Evolutionary conservation across 2,113 vertebrate genomes (phyloP).

Genomic region (rat (Rattus norvegicus)): GRCr8 NC_086039.1:100253501-100254000

Average conservation of each 20-base stretch:
- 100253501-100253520: not conserved
- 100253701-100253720: not conserved
- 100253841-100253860: not conserved
- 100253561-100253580: not conserved
- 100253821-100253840: not conserved
- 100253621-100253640: not conserved
- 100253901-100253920: constrained; percentile 53
- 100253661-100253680: not conserved
- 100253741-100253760: not conserved
- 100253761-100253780: not conserved
- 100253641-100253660: not conserved
- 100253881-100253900: not conserved
- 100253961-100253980: constrained; percentile 65
- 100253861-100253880: constrained; percentile 44
- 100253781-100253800: not conserved
- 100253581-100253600: not conserved
- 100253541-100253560: not conserved
- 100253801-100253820: not conserved
- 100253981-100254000: constrained; percentile 59
- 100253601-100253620: not conserved
- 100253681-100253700: not conserved
- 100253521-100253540: not conserved
- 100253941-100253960: constrained; percentile 11
- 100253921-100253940: constrained; percentile 47
- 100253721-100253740: not conserved